Evolutionary conservation across 2,888 invertebrate species (phyloP).

Genomic region (Lasiommata megera): DNA sequence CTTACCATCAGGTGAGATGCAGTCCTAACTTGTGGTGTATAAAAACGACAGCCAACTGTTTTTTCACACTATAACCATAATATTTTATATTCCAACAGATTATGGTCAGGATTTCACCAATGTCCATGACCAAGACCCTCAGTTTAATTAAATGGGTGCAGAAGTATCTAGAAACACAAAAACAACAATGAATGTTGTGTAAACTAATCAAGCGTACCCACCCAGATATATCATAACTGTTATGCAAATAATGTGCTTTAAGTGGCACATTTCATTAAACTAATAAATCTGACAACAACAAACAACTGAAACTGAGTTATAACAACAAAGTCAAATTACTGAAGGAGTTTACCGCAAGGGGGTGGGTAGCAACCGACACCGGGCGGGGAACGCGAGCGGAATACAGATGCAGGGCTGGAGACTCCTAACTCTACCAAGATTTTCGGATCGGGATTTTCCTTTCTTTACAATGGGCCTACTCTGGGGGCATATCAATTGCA

Average conservation of each 20-base stretch:
- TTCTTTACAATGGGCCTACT: slow-evolving; percentile 81
- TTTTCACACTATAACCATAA: too few species aligned
- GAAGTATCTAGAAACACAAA: neutral
- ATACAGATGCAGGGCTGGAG: slow-evolving; percentile 69
- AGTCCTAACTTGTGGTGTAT: too few species aligned
- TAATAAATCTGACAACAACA: slow-evolving; percentile 77
- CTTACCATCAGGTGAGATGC: too few species aligned
- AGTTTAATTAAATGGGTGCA: too few species aligned
- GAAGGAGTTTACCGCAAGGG: slow-evolving; percentile 75
- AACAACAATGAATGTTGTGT: neutral
- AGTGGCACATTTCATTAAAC: slow-evolving; percentile 67
- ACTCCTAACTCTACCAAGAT: slow-evolving; percentile 76
- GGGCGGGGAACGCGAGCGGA: slow-evolving; percentile 62
- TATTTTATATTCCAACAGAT: too few species aligned
- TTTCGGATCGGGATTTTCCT: slow-evolving; percentile 81
- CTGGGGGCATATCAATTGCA: slow-evolving; percentile 81
- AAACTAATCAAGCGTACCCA: neutral
- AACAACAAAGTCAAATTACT: slow-evolving; percentile 81
- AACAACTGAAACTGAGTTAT: slow-evolving; percentile 79
- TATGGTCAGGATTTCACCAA: too few species aligned
- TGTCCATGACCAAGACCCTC: too few species aligned
- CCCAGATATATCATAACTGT: slow-evolving; percentile 16
- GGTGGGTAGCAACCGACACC: slow-evolving; percentile 55
- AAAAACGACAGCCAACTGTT: too few species aligned
- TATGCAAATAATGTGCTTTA: slow-evolving; percentile 43